These are phyloP conservation scores for Diorhabda carinulata DNA, from an alignment of 1,140 invertebrate genomes.

Conservation along the genomic window DNA sequence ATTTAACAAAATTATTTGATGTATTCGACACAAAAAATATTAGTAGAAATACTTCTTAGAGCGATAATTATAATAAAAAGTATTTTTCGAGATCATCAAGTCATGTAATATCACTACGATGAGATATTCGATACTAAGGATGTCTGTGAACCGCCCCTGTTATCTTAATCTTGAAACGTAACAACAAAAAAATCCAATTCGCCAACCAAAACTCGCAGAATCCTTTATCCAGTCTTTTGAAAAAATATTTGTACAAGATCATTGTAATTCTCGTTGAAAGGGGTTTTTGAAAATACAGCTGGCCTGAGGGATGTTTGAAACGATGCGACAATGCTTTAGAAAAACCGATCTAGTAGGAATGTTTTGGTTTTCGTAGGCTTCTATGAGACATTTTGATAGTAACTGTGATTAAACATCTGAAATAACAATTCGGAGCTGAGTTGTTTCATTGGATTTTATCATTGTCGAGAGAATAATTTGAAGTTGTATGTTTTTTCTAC, in stretches of 20 bases:
- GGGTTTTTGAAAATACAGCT: constrained; percentile 12
- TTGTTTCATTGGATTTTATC: no score
- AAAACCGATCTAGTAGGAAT: constrained; percentile 3
- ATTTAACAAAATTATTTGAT: no score
- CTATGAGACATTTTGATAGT: neutral
- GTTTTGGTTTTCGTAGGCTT: constrained; percentile 6
- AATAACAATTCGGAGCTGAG: neutral
- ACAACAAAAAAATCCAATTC: constrained; percentile 17
- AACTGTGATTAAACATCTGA: neutral
- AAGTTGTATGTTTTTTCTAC: no score
- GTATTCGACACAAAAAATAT: no score
- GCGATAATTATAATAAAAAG: no score
- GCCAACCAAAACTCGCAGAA: constrained; percentile 3
- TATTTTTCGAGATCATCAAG: no score
- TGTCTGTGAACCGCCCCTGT: neutral
- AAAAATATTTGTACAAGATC: constrained; percentile 16
- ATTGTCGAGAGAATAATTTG: no score
- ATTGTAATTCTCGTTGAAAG: constrained; percentile 5
- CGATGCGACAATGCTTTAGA: constrained; percentile 7
- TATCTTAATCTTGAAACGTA: constrained; percentile 9
- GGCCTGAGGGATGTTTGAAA: neutral
- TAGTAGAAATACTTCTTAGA: no score
- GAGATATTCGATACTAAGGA: no score
- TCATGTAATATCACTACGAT: no score
- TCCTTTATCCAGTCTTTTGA: constrained; percentile 15